Evolutionary conservation across 2,113 vertebrate species (phyloP).

Genomic region (Atlantisia rogersi): DNA sequence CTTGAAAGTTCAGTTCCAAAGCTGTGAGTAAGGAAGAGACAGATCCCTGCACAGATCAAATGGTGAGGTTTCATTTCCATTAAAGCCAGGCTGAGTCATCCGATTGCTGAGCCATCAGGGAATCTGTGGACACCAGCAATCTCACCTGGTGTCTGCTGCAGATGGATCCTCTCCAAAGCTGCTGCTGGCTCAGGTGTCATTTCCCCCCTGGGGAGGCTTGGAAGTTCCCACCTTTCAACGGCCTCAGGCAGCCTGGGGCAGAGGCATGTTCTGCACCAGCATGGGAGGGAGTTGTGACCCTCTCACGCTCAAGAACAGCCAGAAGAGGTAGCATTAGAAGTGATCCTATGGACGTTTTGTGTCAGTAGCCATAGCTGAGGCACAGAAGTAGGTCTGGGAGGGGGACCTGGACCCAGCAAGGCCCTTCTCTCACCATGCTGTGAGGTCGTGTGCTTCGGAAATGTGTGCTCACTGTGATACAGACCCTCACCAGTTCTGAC

Average conservation of each 20-base stretch:
- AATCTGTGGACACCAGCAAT: rapidly evolving
- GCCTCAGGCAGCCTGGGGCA: not conserved
- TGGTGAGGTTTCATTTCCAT: not conserved
- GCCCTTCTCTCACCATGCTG: not conserved
- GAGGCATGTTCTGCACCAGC: not conserved
- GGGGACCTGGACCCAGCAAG: not conserved
- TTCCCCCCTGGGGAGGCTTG: not conserved
- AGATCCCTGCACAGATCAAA: not conserved
- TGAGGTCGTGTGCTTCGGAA: not conserved
- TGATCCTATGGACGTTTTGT: not conserved
- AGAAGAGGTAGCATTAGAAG: not conserved
- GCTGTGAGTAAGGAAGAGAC: not conserved
- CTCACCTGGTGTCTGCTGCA: not conserved
- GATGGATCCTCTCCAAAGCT: not conserved
- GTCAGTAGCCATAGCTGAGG: not conserved
- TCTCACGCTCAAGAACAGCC: not conserved
- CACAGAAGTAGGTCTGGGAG: not conserved
- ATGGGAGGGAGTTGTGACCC: rapidly evolving
- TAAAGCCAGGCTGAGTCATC: not conserved
- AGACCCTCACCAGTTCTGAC: not conserved
- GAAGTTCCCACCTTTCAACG: not conserved
- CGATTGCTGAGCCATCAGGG: not conserved
- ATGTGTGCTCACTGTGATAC: not conserved
- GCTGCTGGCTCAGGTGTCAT: not conserved
- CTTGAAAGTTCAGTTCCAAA: not conserved